Conservation (phyloP, 1,140 invertebrate species). For the Drosophila funebris region DNA sequence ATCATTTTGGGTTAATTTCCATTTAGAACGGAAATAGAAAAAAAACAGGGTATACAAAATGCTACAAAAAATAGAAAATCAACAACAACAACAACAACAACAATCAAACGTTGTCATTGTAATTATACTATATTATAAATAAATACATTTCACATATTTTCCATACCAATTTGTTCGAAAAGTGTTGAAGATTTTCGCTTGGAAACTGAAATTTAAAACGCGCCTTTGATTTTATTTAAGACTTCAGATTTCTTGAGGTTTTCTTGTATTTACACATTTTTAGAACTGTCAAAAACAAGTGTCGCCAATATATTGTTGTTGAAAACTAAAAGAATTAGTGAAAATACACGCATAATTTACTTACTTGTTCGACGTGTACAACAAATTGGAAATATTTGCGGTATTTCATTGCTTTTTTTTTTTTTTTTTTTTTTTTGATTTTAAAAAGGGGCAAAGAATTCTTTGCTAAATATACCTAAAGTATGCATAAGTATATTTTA, state of each 20-base stretch:
- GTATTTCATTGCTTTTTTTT: too few species aligned
- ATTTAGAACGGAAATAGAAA: constrained; percentile 37
- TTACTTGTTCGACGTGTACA: constrained; percentile 18
- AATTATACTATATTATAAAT: neutral
- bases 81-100: neutral
- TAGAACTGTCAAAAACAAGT: constrained; percentile 71
- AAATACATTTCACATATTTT: constrained; percentile 37
- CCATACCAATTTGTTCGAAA: neutral
- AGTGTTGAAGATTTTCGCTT: too few species aligned
- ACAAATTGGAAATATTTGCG: constrained; percentile 32
- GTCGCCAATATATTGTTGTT: constrained; percentile 49
- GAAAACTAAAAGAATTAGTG: constrained; percentile 30
- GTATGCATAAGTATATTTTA: neutral
- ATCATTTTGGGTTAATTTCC: constrained; percentile 61
- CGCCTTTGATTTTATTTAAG: constrained; percentile 42
- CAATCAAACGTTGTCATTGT: neutral
- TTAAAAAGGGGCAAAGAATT: neutral
- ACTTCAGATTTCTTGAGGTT: neutral
- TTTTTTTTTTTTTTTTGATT: neutral
- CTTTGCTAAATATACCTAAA: neutral
- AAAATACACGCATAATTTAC: constrained; percentile 18
- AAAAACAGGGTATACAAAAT: neutral
- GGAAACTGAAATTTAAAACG: constrained; percentile 52
- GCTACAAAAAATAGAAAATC: neutral
- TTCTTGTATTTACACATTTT: constrained; percentile 50